A percentile compares a stretch with the other conserved stretches of the same genome.
Conservation (phyloP, 2,113 vertebrate genomes). For the Dicentrarchus labrax region DNA sequence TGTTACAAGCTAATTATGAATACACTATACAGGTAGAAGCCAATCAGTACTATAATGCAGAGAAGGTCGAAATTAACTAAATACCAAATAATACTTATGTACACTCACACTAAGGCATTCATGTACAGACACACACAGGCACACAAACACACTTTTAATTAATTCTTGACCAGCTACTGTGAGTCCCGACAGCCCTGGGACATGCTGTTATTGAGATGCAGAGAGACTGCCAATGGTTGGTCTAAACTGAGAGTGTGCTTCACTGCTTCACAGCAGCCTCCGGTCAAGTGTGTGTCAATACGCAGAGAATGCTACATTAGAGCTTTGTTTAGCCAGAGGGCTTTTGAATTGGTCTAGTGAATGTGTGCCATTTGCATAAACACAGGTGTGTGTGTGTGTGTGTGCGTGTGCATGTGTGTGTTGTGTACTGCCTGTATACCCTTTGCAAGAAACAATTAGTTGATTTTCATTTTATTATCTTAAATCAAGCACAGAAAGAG, state of each 20-base stretch:
- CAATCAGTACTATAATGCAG: neutral
- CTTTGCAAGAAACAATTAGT: too few species aligned
- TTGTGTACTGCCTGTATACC: neutral
- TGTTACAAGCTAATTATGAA: neutral
- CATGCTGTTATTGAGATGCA: conserved; percentile 65
- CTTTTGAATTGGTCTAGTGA: conserved; percentile 6
- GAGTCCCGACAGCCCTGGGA: conserved; percentile 51
- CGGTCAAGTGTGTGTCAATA: conserved; percentile 53
- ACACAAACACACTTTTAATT: conserved; percentile 43
- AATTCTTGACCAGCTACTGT: conserved; percentile 45
- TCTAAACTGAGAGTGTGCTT: conserved; percentile 43
- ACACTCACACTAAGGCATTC: neutral
- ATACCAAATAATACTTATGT: neutral
- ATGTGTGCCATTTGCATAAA: neutral
- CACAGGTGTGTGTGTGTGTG: conserved; percentile 3
- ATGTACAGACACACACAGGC: neutral
- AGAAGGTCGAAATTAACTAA: neutral
- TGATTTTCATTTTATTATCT: too few species aligned
- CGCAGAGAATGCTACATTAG: conserved; percentile 28
- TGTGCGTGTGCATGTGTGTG: neutral
- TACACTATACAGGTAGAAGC: neutral
- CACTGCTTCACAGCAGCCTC: conserved; percentile 53
- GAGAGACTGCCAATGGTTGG: conserved; percentile 46
- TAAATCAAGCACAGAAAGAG: too few species aligned
- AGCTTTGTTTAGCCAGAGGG: conserved; percentile 43